Percentiles rank a stretch among this genome's conserved stretches.
phyloP scores from a whole-genome alignment of 2,797 vertebrate species.

The Sebastes matsubarae region DNA sequence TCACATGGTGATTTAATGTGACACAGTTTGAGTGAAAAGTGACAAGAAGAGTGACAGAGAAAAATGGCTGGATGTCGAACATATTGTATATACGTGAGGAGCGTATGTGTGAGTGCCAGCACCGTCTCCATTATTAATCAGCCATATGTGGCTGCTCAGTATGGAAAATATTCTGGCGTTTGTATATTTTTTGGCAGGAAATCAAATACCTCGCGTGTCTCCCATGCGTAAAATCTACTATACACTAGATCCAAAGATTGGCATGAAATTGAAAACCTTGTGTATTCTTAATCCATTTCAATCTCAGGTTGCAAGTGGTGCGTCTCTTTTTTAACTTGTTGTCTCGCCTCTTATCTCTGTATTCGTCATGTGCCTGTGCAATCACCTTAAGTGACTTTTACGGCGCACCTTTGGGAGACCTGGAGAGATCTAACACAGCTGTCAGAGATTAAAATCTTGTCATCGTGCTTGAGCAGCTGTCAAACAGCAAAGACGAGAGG shows the following conservation, averaged over 20 bases:
- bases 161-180: conserved; percentile 47
- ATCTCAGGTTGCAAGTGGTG: background rate
- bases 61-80: background rate
- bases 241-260: background rate
- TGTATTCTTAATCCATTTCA: background rate
- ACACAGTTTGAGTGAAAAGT: background rate
- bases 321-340: background rate
- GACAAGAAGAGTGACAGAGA: background rate
- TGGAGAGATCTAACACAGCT: conserved; percentile 18
- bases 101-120: conserved; percentile 2
- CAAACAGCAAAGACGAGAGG: conserved; percentile 23
- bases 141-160: conserved; percentile 32
- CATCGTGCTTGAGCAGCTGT: conserved; percentile 12
- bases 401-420: background rate
- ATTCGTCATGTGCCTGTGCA: background rate
- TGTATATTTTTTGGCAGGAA: conserved; percentile 44
- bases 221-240: conserved; percentile 17
- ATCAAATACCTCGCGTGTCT: conserved; percentile 30
- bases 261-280: background rate
- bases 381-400: conserved; percentile 29
- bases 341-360: background rate
- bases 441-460: conserved; percentile 37
- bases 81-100: background rate
- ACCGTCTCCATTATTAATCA: conserved; percentile 47
- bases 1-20: background rate